Evolutionary conservation across 2,113 vertebrate species (phyloP).

Genomic region (Anguilla rostrata): DNA sequence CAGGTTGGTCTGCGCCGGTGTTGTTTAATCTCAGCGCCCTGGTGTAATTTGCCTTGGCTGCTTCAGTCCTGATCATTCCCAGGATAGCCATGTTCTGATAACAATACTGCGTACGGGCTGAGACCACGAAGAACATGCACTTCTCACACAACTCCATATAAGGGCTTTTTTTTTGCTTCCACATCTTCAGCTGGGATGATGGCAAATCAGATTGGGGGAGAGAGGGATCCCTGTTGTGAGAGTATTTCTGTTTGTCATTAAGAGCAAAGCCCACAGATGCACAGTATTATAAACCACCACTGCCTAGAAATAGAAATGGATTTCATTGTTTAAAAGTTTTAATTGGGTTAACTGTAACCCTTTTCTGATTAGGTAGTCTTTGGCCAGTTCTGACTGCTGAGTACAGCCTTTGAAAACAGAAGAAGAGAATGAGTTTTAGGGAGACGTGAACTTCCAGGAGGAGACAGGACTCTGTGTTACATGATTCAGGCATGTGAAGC

Average conservation of each 20-base stretch:
- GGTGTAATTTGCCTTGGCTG: not conserved
- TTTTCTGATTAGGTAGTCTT: not conserved
- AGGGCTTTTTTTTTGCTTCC: not conserved
- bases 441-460: not conserved
- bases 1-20: not conserved
- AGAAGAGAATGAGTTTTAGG: not conserved
- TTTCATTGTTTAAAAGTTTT: not conserved
- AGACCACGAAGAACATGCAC: not conserved
- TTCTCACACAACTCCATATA: conserved; percentile 20
- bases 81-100: conserved; percentile 15
- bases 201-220: not conserved
- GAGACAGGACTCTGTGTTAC: not conserved
- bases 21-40: not conserved
- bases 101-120: not conserved
- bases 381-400: not conserved
- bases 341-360: not conserved
- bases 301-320: not conserved
- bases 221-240: not conserved
- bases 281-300: not conserved
- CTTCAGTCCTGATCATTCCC: not conserved
- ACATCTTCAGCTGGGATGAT: not conserved
- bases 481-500: not conserved
- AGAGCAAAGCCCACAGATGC: not conserved
- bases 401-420: not conserved
- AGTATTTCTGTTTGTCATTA: not conserved